These are phyloP conservation scores for Globicephala melas DNA, from an alignment of 2,113 vertebrate genomes.

Conservation along the genomic window DNA sequence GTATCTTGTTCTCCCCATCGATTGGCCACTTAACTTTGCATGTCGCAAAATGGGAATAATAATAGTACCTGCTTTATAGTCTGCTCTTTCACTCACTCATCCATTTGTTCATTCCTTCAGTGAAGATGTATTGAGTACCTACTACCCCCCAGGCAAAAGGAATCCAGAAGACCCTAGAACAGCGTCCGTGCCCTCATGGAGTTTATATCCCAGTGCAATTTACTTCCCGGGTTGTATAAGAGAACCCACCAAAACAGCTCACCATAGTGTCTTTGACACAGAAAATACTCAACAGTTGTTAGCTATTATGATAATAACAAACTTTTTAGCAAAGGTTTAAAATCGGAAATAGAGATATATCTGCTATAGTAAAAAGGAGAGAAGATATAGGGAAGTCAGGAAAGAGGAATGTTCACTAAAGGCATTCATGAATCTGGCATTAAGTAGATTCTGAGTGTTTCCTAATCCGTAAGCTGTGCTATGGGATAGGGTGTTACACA, in stretches of 20 bases:
- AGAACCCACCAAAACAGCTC: background rate
- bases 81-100: background rate
- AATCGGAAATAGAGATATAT: background rate
- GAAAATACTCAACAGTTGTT: background rate
- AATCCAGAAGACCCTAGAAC: background rate
- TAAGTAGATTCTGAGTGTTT: background rate
- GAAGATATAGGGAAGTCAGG: background rate
- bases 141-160: background rate
- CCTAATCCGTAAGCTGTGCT: background rate
- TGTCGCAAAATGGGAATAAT: background rate
- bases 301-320: background rate
- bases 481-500: fast-evolving
- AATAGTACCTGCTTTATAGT: background rate
- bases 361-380: background rate
- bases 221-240: background rate
- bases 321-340: background rate
- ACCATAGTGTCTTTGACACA: background rate
- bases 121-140: background rate
- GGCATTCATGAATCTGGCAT: background rate
- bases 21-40: background rate
- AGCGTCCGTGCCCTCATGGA: too few relatives aligned
- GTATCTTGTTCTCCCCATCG: background rate
- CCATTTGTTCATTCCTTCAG: background rate
- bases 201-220: background rate
- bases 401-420: background rate